Percentiles rank a stretch among this genome's conserved stretches.
Evolutionary conservation across 2,113 vertebrate species (phyloP).

Genomic region (Piaya cayana): DNA sequence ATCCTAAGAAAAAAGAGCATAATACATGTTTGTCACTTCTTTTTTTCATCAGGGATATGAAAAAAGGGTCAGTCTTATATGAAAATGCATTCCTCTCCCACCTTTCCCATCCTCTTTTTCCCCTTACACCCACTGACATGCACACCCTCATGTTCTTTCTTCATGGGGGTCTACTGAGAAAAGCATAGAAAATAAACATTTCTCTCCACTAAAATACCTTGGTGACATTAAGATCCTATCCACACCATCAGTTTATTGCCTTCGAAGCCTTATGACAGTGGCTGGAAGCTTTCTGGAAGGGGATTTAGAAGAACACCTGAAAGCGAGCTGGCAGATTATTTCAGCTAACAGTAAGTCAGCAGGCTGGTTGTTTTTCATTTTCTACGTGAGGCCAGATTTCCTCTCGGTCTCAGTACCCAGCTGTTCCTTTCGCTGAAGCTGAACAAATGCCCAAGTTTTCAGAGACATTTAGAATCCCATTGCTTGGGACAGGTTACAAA

Average conservation of each 20-base stretch:
- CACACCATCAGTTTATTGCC: not conserved
- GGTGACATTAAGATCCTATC: not conserved
- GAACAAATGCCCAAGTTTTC: not conserved
- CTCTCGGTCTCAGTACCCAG: conserved; percentile 28
- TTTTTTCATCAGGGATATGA: not conserved
- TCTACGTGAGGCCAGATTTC: conserved; percentile 4
- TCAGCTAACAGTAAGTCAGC: conserved; percentile 1
- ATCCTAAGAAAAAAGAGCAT: not conserved
- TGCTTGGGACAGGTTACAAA: not conserved
- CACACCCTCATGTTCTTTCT: not conserved
- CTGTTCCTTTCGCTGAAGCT: not conserved
- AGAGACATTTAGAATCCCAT: not conserved
- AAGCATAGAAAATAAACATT: not conserved
- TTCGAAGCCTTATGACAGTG: not conserved
- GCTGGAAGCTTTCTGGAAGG: conserved; percentile 26
- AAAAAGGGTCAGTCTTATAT: not conserved
- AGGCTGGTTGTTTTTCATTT: conserved; percentile 5
- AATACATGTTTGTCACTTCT: not conserved
- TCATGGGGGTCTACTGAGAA: not conserved
- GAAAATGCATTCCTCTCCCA: not conserved
- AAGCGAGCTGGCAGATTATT: conserved; percentile 7
- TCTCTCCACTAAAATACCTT: not conserved
- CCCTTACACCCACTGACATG: not conserved
- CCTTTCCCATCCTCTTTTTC: not conserved
- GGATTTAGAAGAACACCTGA: conserved; percentile 25